Percentiles rank a stretch among this genome's conserved stretches.
Evolutionary conservation across 2,888 invertebrate species (phyloP).

Genomic region (Tetranychus truncatus): DNA sequence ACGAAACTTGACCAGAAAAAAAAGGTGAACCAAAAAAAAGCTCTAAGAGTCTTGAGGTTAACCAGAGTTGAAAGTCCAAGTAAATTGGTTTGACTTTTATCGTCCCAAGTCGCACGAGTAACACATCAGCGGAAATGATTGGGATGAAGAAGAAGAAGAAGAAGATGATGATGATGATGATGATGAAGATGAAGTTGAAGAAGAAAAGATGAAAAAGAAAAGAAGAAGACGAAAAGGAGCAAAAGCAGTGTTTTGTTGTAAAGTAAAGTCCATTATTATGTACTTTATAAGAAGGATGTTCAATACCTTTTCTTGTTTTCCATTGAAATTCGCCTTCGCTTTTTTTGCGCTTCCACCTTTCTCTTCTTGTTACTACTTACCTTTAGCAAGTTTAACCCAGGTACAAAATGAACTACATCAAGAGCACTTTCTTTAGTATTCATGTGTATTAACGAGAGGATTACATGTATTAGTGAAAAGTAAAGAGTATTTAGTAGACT

Average conservation of each 20-base stretch:
- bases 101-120: too few relatives aligned
- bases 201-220: background rate
- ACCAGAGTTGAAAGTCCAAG: too few relatives aligned
- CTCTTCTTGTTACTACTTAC: background rate
- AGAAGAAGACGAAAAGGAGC: background rate
- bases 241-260: too few relatives aligned
- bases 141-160: too few relatives aligned
- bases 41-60: background rate
- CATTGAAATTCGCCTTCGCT: background rate
- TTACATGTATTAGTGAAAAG: background rate
- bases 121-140: too few relatives aligned
- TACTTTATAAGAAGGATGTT: background rate
- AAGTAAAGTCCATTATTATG: background rate
- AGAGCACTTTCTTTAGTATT: background rate
- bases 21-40: background rate
- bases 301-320: background rate
- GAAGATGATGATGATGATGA: too few relatives aligned
- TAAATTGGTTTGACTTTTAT: too few relatives aligned
- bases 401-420: background rate
- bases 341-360: background rate
- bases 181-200: too few relatives aligned
- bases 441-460: background rate
- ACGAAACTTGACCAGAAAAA: background rate
- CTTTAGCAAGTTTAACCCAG: background rate
- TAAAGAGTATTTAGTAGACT: background rate